These are phyloP conservation scores for Blastobasis lacticolella DNA, from an alignment of 2,888 invertebrate genomes.

Conservation along the genomic window DNA sequence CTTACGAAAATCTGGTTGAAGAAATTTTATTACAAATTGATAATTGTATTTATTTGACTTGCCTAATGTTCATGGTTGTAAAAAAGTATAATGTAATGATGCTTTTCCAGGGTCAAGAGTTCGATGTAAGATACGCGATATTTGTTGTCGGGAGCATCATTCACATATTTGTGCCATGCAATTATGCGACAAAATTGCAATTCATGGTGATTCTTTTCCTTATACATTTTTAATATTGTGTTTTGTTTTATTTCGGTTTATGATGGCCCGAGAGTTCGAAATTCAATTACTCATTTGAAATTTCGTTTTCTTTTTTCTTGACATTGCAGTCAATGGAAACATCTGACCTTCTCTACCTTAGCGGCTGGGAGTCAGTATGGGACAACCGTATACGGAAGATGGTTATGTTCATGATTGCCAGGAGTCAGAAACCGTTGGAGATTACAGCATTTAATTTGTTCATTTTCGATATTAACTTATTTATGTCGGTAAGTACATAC, in stretches of 20 bases:
- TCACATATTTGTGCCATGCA: constrained; percentile 46
- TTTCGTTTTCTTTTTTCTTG: not conserved
- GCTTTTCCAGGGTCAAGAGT: constrained; percentile 27
- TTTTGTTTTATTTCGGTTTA: no score
- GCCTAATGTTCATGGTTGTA: no score
- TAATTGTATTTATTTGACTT: no score
- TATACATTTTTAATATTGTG: no score
- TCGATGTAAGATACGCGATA: constrained; percentile 40
- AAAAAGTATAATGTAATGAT: no score
- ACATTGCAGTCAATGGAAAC: constrained; percentile 28
- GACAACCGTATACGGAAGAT: constrained; percentile 19
- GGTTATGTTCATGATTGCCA: constrained; percentile 36
- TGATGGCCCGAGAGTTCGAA: no score
- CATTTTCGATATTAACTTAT: constrained; percentile 43
- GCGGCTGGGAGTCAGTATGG: constrained; percentile 38
- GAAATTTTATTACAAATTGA: no score
- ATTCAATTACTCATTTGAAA: no score
- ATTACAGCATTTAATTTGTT: constrained; percentile 40
- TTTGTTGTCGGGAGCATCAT: constrained; percentile 31
- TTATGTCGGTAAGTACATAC: constrained; percentile 33
- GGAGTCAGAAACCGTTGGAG: constrained; percentile 28
- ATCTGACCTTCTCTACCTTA: constrained; percentile 33
- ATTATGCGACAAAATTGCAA: constrained; percentile 40
- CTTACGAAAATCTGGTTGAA: no score
- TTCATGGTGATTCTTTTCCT: constrained; percentile 22